Conservation (phyloP, 2,888 invertebrate genomes). For the Saturnia pavonia region DNA sequence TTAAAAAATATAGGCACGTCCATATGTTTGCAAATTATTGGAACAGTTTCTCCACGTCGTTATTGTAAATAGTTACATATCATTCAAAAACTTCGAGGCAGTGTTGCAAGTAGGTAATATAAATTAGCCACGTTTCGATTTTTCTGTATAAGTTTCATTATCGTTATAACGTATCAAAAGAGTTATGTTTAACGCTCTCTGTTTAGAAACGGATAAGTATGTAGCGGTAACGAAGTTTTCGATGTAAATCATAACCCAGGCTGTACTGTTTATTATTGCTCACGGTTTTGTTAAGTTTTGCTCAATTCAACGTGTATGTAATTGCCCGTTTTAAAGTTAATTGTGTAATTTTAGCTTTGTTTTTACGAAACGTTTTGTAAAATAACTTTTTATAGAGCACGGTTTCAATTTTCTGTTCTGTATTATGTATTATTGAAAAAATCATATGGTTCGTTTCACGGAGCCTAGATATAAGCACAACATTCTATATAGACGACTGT, state of each 20-base stretch:
- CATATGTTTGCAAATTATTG: slow-evolving; percentile 27
- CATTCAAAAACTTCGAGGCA: slow-evolving; percentile 61
- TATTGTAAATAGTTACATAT: slow-evolving; percentile 74
- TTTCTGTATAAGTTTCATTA: not conserved
- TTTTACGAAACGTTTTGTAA: slow-evolving; percentile 63
- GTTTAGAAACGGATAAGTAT: slow-evolving; percentile 23
- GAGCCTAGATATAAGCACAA: too few relatives aligned
- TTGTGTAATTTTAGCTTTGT: slow-evolving; percentile 57
- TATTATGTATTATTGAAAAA: slow-evolving; percentile 42
- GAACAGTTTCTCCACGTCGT: slow-evolving; percentile 47
- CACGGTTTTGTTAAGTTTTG: slow-evolving; percentile 79
- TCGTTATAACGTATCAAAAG: not conserved
- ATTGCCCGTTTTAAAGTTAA: slow-evolving; percentile 60
- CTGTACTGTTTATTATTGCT: slow-evolving; percentile 66
- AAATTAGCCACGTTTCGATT: slow-evolving; percentile 14
- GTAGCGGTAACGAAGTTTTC: slow-evolving; percentile 24
- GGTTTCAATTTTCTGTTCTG: slow-evolving; percentile 78
- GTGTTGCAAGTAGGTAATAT: slow-evolving; percentile 50
- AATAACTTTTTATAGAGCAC: slow-evolving; percentile 76
- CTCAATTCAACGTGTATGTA: slow-evolving; percentile 74
- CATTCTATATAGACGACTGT: too few relatives aligned
- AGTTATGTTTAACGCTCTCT: not conserved
- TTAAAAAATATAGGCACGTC: slow-evolving; percentile 31
- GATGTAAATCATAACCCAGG: slow-evolving; percentile 36
- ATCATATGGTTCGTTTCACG: too few relatives aligned